phyloP scores from a whole-genome alignment of 2,113 vertebrate species.

The Thalassoma bifasciatum region DNA sequence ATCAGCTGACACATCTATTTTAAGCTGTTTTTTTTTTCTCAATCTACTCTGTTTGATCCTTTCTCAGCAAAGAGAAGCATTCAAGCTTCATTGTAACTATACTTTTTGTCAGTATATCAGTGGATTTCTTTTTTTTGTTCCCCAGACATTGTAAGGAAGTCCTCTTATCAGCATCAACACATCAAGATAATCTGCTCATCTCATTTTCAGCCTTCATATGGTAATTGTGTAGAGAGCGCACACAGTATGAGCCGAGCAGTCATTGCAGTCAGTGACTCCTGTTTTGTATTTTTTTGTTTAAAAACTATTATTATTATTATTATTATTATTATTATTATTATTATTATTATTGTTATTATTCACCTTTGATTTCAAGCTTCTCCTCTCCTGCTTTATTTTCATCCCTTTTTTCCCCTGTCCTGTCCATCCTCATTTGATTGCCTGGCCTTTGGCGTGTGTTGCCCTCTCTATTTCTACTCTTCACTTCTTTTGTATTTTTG shows the following conservation, averaged over 20 bases:
- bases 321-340: too few relatives aligned
- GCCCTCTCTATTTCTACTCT: constrained; percentile 18
- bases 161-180: neutral
- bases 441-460: neutral
- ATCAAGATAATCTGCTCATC: neutral
- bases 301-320: too few relatives aligned
- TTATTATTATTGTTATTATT: constrained; percentile 29
- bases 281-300: too few relatives aligned
- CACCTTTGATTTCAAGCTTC: constrained; percentile 5
- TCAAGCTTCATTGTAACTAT: neutral
- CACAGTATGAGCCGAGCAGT: neutral
- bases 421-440: constrained; percentile 1
- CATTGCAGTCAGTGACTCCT: too few relatives aligned
- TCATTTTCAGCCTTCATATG: neutral
- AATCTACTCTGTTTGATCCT: neutral
- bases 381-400: neutral
- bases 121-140: neutral
- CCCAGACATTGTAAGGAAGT: neutral
- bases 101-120: neutral
- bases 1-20: too few relatives aligned
- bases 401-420: constrained; percentile 21
- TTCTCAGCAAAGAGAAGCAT: too few relatives aligned
- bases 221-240: neutral
- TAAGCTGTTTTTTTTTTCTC: too few relatives aligned
- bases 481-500: constrained; percentile 44